phyloP scores from a whole-genome alignment of 2,888 invertebrate genomes.

The Halocaridina rubra region DNA sequence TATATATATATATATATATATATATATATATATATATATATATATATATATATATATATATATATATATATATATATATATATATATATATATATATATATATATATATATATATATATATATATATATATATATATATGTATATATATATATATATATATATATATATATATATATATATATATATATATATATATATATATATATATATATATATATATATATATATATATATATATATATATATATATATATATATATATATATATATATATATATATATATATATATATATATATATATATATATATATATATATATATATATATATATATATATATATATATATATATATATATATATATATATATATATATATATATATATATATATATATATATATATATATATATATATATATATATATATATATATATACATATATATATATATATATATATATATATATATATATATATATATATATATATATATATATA shows the following conservation, averaged over 20 bases:
- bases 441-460: not conserved
- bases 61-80: conserved; percentile 6
- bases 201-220: not conserved
- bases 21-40: conserved; percentile 2
- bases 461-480: not conserved
- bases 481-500: not conserved
- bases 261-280: conserved; percentile 8
- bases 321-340: not conserved
- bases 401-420: not conserved
- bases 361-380: not conserved
- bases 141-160: not conserved
- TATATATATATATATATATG: not conserved
- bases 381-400: not conserved
- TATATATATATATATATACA: conserved; percentile 8
- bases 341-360: not conserved
- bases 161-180: conserved; percentile 8
- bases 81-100: not conserved
- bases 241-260: not conserved
- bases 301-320: not conserved
- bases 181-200: conserved; percentile 8
- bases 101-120: not conserved
- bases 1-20: not conserved
- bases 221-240: not conserved
- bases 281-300: conserved; percentile 8
- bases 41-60: conserved; percentile 5